Percentiles rank a stretch among this genome's conserved stretches.
Evolutionary conservation across 2,888 invertebrate genomes (phyloP).

Genomic region (Sialis lutaria): DNA sequence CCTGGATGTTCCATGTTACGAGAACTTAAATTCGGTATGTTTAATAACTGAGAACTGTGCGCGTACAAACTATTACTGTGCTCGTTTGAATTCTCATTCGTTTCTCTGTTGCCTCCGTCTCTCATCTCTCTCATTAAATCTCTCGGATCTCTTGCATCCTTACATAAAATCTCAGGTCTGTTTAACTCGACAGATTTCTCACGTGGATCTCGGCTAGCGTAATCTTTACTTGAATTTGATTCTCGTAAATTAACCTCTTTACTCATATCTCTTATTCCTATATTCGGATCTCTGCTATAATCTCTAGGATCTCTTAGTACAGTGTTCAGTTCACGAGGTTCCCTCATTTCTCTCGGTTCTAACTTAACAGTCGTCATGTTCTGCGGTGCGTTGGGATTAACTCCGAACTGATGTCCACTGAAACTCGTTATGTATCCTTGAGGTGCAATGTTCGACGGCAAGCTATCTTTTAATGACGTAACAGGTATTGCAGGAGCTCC

Average conservation of each 20-base stretch:
- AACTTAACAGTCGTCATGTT: conserved; percentile 20
- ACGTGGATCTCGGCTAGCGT: too few species aligned
- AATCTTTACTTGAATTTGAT: too few species aligned
- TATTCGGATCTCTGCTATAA: too few species aligned
- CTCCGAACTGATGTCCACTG: not conserved
- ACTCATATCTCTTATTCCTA: too few species aligned
- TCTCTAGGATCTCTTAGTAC: conserved; percentile 4
- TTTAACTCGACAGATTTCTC: too few species aligned
- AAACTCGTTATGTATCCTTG: not conserved
- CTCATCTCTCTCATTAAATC: conserved; percentile 1
- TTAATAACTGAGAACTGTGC: not conserved
- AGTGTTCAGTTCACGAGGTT: conserved; percentile 24
- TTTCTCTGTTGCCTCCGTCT: conserved; percentile 1
- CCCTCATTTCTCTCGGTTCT: conserved; percentile 21
- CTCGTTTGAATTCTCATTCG: not conserved
- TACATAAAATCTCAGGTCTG: conserved; percentile 7
- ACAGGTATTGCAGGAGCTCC: too few species aligned
- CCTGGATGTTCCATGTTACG: conserved; percentile 7
- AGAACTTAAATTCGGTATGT: not conserved
- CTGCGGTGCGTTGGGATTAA: conserved; percentile 6
- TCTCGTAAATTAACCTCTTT: too few species aligned
- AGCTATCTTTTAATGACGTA: too few species aligned
- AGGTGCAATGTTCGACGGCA: too few species aligned
- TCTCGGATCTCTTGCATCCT: conserved; percentile 8
- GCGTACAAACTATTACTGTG: not conserved